These are phyloP conservation scores for Takifugu rubripes DNA, from an alignment of 2,797 vertebrate genomes.

Conservation along the genomic window DNA sequence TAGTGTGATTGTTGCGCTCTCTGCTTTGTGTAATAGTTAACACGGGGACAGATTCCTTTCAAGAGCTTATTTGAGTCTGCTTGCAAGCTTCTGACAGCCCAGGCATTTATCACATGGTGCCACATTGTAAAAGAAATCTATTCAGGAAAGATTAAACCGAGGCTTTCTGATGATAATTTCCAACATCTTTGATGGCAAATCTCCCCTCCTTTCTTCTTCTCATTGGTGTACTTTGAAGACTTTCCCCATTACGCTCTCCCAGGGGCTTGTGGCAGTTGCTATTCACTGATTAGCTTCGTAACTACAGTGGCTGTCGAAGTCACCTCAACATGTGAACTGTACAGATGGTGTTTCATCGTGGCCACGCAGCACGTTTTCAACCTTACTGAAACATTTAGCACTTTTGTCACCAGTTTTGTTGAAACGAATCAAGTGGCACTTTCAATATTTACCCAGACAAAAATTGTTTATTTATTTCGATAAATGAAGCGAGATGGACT, in stretches of 20 bases:
- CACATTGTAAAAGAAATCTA: slow-evolving; percentile 72
- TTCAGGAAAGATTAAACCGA: slow-evolving; percentile 72
- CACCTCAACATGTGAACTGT: slow-evolving; percentile 38
- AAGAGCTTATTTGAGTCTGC: slow-evolving; percentile 67
- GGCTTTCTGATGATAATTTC: slow-evolving; percentile 74
- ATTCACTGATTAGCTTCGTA: slow-evolving; percentile 29
- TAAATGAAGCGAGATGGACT: too few species aligned
- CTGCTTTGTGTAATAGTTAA: slow-evolving; percentile 56
- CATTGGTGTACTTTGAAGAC: slow-evolving; percentile 42
- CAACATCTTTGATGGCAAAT: slow-evolving; percentile 58
- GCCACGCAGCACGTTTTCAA: background rate
- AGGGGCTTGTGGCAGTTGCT: slow-evolving; percentile 4
- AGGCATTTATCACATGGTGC: slow-evolving; percentile 64
- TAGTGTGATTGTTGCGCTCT: slow-evolving; percentile 41
- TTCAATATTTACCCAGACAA: too few species aligned
- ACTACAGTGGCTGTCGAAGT: slow-evolving; percentile 30
- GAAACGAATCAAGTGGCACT: too few species aligned
- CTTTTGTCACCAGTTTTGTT: too few species aligned
- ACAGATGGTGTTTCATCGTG: slow-evolving; percentile 41
- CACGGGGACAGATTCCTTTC: slow-evolving; percentile 53
- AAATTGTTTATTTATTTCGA: too few species aligned
- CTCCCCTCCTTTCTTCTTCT: slow-evolving; percentile 16
- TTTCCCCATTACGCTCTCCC: slow-evolving; percentile 15
- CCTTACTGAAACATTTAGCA: too few species aligned
- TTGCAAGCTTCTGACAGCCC: slow-evolving; percentile 63